Evolutionary conservation across 2,888 invertebrate species (phyloP).

Genomic region (Drosophila melanosoma): DNA sequence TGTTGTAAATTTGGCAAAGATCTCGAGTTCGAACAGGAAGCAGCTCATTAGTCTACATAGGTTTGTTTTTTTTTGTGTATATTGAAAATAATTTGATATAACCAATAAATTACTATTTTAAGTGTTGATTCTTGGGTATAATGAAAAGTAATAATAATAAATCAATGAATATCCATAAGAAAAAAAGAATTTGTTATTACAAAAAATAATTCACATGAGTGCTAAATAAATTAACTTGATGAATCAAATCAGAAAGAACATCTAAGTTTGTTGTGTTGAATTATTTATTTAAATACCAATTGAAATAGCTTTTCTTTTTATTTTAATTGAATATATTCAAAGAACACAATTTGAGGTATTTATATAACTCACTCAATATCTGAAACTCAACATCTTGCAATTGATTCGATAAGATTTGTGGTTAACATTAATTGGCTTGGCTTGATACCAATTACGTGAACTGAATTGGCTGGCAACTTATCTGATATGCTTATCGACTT

Average conservation of each 20-base stretch:
- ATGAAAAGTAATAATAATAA: not conserved
- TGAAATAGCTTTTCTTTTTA: not conserved
- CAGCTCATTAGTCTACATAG: constrained; percentile 3
- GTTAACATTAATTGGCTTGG: constrained; percentile 27
- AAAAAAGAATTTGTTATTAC: too few species aligned
- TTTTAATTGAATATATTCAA: constrained; percentile 1
- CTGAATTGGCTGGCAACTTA: constrained; percentile 19
- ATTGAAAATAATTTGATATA: not conserved
- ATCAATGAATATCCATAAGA: too few species aligned
- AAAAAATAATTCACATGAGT: too few species aligned
- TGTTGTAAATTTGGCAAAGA: constrained; percentile 5
- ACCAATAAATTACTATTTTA: not conserved
- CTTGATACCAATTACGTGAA: constrained; percentile 34
- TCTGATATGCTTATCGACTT: constrained; percentile 48
- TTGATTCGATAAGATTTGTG: constrained; percentile 1
- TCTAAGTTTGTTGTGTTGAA: not conserved
- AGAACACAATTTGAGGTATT: not conserved
- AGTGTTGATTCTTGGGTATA: not conserved
- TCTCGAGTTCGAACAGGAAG: constrained; percentile 9
- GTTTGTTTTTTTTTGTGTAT: not conserved
- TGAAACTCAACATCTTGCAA: not conserved
- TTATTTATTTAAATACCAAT: not conserved
- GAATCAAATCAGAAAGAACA: not conserved
- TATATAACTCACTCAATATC: not conserved
- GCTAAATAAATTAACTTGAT: too few species aligned